These are phyloP conservation scores for Epiperipatus broadwayi DNA, from an alignment of 2,888 invertebrate genomes.

Conservation along the genomic window DNA sequence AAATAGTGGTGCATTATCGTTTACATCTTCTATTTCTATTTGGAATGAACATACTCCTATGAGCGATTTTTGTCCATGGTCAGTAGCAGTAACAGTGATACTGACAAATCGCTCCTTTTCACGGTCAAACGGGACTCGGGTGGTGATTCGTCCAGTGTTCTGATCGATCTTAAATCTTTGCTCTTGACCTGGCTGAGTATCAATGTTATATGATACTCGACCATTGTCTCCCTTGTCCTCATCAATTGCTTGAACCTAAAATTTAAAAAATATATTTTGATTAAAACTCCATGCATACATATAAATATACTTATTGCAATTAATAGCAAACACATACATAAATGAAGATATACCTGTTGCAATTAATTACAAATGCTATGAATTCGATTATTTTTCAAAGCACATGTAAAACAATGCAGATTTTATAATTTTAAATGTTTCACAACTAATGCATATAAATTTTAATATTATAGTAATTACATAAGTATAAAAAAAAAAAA, in stretches of 20 bases:
- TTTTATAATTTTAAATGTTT: too few species aligned
- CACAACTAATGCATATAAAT: too few species aligned
- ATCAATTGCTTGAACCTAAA: constrained; percentile 67
- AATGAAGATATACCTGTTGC: too few species aligned
- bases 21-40: constrained; percentile 91
- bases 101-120: constrained; percentile 93
- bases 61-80: constrained; percentile 90
- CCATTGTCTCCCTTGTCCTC: constrained; percentile 70
- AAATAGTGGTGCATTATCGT: constrained; percentile 86
- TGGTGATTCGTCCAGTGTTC: constrained; percentile 80
- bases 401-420: too few species aligned
- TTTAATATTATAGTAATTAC: too few species aligned
- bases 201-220: constrained; percentile 79
- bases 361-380: too few species aligned
- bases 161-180: constrained; percentile 88
- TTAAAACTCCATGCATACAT: too few species aligned
- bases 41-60: constrained; percentile 96
- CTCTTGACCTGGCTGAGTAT: constrained; percentile 82
- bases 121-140: constrained; percentile 64
- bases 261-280: constrained; percentile 14
- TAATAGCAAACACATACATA: too few species aligned
- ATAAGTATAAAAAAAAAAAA: too few species aligned
- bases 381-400: too few species aligned
- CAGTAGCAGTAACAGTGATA: constrained; percentile 90
- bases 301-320: too few species aligned